Evolutionary conservation across 64 coral and sea anemone species (phyloP), one percentile per base, ranked within the genome.

Genomic region (Porites lutea): DNA sequence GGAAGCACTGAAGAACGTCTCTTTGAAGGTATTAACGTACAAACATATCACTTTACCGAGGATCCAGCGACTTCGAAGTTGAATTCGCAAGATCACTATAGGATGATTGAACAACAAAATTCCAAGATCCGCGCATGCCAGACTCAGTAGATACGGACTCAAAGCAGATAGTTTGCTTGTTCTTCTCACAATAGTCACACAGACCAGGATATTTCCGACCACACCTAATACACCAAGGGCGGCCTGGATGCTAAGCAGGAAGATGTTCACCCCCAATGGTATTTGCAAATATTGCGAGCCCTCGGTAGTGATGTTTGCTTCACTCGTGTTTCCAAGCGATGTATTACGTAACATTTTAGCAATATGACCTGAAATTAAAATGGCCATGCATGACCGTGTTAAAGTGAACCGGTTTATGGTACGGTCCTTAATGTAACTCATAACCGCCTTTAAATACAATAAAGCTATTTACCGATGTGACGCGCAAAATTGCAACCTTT

Each of bases 91-190:
- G 7, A 83, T 37, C 4, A 1, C 59, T 14, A 86, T 4, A 11
- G 90, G 90, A 21, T 86, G 64, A 50, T 77, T 78, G 0, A 92
- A 53, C 5, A 92, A 16, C 14, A 92, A 79, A 57, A 92, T 81
- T 5, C 90, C 82, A 3, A 86, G 8, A 69, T 92, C 90, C 53
- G 90, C 81, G 12, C 86, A 67, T 46, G 90, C 81, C 3, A 86
- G 72, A 54, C 70, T 87, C 48, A 73, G 14, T 72, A 92, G 71
- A 22, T 86, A 86, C 2, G 75, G 70, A 14, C 61, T 92, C 82
- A 92, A 86, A 10, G 53, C 83, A 2, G 90, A 75, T 4, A 86
- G 61, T 52, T 76, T 61, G n/a, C 86, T 86, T 52, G 82, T 59
- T 50, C 90, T 71, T 52, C 69, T 86, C 44, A 83, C 78, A n/a